These are phyloP conservation scores for Rhabditoides inermis DNA, from an alignment of 2,888 invertebrate genomes.

Conservation along the genomic window DNA sequence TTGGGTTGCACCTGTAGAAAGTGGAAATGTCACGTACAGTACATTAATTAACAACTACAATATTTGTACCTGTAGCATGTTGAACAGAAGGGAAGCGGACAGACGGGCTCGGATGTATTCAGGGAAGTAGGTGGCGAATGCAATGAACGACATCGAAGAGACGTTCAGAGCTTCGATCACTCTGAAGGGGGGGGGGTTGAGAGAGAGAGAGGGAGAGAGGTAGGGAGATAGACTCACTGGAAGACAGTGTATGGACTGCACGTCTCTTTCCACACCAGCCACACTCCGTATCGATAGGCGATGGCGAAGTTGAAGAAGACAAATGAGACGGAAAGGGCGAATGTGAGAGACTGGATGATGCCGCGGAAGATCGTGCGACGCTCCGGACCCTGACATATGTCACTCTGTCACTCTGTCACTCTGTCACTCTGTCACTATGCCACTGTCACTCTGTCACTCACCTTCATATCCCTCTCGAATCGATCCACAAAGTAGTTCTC, in stretches of 20 bases:
- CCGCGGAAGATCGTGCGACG: too few species aligned
- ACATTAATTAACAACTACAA: not conserved
- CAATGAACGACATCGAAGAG: constrained; percentile 55
- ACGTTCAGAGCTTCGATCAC: constrained; percentile 59
- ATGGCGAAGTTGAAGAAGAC: constrained; percentile 33
- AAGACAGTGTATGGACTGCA: constrained; percentile 32
- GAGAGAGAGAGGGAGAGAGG: not conserved
- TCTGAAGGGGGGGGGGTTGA: too few species aligned
- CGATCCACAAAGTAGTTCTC: constrained; percentile 49
- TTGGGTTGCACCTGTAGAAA: constrained; percentile 43
- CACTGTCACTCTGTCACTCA: constrained; percentile 11
- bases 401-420: too few species aligned
- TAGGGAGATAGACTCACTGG: constrained; percentile 28
- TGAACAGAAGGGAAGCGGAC: constrained; percentile 53
- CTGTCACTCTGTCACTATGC: too few species aligned
- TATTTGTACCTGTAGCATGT: constrained; percentile 17
- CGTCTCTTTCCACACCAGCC: constrained; percentile 10
- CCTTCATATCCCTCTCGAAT: constrained; percentile 8
- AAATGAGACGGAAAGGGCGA: constrained; percentile 21
- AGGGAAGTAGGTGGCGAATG: constrained; percentile 53
- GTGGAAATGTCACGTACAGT: not conserved
- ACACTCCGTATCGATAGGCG: constrained; percentile 32
- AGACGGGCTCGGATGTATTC: constrained; percentile 54
- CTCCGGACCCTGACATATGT: constrained; percentile 40
- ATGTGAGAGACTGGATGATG: constrained; percentile 24